Evolutionary conservation across 2,797 vertebrate species (phyloP), one percentile per base, ranked within the genome.

Genomic region (Balearica regulorum): DNA sequence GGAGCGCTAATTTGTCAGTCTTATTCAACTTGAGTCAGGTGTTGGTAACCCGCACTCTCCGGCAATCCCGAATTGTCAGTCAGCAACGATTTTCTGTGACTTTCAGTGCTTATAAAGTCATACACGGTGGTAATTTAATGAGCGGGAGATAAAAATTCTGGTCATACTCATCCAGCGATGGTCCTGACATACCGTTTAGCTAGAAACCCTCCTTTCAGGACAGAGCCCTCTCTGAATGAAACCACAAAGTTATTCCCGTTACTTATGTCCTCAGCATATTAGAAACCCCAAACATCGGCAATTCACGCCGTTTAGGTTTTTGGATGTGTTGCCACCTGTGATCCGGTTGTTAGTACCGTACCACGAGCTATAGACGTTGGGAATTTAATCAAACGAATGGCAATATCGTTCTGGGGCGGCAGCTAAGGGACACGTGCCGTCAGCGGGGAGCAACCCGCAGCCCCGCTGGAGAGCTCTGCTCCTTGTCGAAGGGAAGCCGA

Each of bases 91-190:
- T 93, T 25, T 51, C 83, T 81, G 29, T 91, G 93, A 93, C 93
- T 96, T 95, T 87, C 86, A 84, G 91, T 55, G 87, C 95, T 97
- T 89, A 77, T 95, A 87, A 97, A 98, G 96, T 96, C 96, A 96
- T 66, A 90, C 33, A 81, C 33, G 55, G 78, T 57, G 95, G 93
- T 97, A 92, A 97, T 96, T 97, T 98, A 98, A 98, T 97, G 97
- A 98, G 97, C 26, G 3, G 87, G 81, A 90, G 93, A 98, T 98
- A 88, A 98, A 97, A 97, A 98, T 98, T 98, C 97, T 76, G 90
- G 64, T 98, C 98, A 97, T 93, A 96, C 82, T 78, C 96, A 87
- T 37, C 89, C 91, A 80, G 93, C 46, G 68, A 92, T 21, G 53
- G 80, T 95, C 96, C 94, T 97, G 97, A 96, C 95, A 96, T 94